Percentiles rank a stretch among this genome's conserved stretches.
phyloP scores from a whole-genome alignment of 2,797 vertebrate genomes.

The Allochrocebus solatus region DNA sequence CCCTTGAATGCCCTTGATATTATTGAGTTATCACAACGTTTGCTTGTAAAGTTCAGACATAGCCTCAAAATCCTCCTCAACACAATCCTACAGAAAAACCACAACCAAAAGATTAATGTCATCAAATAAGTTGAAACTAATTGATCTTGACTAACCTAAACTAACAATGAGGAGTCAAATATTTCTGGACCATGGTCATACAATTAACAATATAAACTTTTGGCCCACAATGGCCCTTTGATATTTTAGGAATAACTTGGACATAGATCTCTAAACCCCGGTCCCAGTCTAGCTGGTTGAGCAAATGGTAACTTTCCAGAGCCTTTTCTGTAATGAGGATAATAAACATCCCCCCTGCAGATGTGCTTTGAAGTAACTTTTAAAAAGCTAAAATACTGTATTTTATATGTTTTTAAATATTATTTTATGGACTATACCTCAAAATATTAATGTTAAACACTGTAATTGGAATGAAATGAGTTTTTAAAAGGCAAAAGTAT shows the following conservation, averaged over 20 bases:
- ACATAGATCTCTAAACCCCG: background rate
- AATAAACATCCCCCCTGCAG: background rate
- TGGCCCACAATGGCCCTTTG: background rate
- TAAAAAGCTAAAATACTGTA: background rate
- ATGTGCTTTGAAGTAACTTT: background rate
- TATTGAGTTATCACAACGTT: background rate
- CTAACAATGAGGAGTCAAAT: background rate
- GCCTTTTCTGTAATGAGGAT: background rate
- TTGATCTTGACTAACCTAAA: background rate
- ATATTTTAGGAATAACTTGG: background rate
- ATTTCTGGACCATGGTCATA: background rate
- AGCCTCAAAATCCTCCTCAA: background rate
- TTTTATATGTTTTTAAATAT: background rate
- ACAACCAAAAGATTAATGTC: background rate
- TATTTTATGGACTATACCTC: background rate
- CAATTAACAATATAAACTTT: background rate
- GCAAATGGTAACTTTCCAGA: background rate
- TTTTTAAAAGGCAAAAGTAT: background rate
- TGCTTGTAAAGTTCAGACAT: background rate
- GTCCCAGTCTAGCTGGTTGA: background rate
- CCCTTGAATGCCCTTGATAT: background rate
- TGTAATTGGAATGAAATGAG: background rate
- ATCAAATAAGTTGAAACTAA: background rate
- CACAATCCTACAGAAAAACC: background rate
- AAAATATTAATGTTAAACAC: background rate